Evolutionary conservation across 2,888 invertebrate species (phyloP), one percentile per base, ranked within the genome.

Genomic region (Cephus spinipes): DNA sequence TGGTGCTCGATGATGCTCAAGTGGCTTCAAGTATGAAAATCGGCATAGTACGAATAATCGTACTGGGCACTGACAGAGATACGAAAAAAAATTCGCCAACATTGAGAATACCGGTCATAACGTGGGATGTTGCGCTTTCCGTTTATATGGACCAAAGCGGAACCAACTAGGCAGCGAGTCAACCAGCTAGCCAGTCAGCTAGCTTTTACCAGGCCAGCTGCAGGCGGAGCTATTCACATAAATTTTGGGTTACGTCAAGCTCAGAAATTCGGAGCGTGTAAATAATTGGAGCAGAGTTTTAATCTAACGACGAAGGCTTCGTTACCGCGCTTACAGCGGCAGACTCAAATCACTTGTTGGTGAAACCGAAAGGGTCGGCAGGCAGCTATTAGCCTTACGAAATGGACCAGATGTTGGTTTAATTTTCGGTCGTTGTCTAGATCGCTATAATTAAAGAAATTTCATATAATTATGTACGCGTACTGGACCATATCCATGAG

Each of bases 391-490:
- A 76, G 69, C 30, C 12, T 76, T 76, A 76, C 71, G 35, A 71
- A 68, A 76, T 71, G 71, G 69, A 11, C 35, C 35, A 68, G 69
- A 76, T 34, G 69, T 55, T 55, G 15, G 55, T 55, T 55, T 55
- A 23, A 55, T 55, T 55, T 55, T 55, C 4, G 73, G 33, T 73
- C 12, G n/a, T 11, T 34, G 30, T 4, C 32, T 73, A 31, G 73
- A 73, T 23, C 23, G 35, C 73, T n/a, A 34, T 23, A 23, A 73
- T 86, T 77, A 87, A 86, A 83, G 85, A 85, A 83, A 87, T 85
- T 86, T 55, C 55, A 55, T 55, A 55, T 55, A 55, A 55, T 55
- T 55, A 55, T 55, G 23, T 55, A 23, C 23, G 9, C 55, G 23
- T 9, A 55, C 55, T 23, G 23, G 55, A 55, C 23, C 55, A 23